phyloP scores from a whole-genome alignment of 1,140 invertebrate species.

The Augochlora pura region DNA sequence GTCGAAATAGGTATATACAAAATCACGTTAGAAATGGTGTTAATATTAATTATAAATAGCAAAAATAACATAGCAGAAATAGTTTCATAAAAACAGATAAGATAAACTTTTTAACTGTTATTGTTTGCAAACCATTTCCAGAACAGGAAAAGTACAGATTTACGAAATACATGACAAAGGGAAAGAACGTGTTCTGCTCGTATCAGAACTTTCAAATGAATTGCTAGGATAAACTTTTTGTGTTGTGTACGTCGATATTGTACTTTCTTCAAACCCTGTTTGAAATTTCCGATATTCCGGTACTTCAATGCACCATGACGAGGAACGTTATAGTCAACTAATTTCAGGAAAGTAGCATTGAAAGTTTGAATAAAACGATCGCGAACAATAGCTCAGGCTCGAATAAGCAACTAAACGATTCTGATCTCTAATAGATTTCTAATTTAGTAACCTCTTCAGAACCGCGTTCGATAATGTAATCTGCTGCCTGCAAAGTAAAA shows the following conservation, averaged over 20 bases:
- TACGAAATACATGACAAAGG: background rate
- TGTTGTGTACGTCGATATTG: background rate
- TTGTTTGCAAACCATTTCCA: background rate
- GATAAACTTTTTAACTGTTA: background rate
- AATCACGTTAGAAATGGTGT: too few relatives aligned
- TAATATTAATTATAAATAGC: too few relatives aligned
- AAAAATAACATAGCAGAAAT: too few relatives aligned
- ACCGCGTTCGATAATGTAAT: background rate
- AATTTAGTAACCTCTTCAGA: conserved; percentile 11
- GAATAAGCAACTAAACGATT: conserved; percentile 15
- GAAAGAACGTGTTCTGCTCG: background rate
- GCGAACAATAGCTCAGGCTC: background rate
- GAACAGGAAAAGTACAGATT: background rate
- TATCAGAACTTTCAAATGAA: background rate
- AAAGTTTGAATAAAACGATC: conserved; percentile 33
- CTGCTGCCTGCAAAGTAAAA: background rate
- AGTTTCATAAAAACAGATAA: background rate
- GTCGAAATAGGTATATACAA: too few relatives aligned
- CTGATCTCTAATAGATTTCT: conserved; percentile 13
- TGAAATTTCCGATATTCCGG: background rate
- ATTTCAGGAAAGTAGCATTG: conserved; percentile 1
- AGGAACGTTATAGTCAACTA: background rate
- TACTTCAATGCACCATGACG: background rate
- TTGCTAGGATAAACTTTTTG: background rate
- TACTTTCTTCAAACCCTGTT: background rate